phyloP scores from a whole-genome alignment of 2,797 vertebrate genomes.

The Cyprinella venusta region DNA sequence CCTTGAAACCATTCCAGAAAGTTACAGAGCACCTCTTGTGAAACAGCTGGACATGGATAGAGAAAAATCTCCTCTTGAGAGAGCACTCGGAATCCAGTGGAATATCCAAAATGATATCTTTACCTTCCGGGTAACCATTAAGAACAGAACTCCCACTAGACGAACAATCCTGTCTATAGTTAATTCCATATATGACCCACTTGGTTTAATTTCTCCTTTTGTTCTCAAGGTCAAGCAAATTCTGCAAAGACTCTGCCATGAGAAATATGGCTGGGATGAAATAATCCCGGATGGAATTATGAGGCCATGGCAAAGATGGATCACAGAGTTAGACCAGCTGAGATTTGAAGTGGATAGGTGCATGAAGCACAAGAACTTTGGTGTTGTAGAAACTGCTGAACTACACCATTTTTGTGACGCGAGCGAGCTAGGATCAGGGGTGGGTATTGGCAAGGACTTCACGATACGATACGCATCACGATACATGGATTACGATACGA shows the following conservation, averaged over 20 bases:
- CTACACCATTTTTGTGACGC: slow-evolving; percentile 29
- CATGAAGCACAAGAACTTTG: slow-evolving; percentile 23
- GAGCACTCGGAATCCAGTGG: background rate
- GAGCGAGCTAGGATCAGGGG: slow-evolving; percentile 11
- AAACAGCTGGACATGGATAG: slow-evolving; percentile 9
- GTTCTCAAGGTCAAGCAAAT: slow-evolving; percentile 6
- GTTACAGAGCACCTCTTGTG: background rate
- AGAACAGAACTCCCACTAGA: background rate
- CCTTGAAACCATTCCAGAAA: background rate
- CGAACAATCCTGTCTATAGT: slow-evolving; percentile 8
- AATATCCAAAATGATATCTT: background rate
- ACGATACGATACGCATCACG: too few species aligned
- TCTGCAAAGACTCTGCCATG: slow-evolving; percentile 17
- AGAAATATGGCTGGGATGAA: slow-evolving; percentile 8
- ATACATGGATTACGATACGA: too few species aligned
- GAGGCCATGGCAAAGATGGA: slow-evolving; percentile 14
- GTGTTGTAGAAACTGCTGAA: background rate
- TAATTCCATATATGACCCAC: slow-evolving; percentile 14
- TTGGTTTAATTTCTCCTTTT: slow-evolving; percentile 11
- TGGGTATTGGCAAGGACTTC: too few species aligned
- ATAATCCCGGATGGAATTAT: background rate
- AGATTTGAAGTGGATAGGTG: slow-evolving; percentile 7
- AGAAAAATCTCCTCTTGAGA: background rate
- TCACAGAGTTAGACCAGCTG: background rate
- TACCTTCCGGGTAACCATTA: background rate